A percentile compares a stretch with the other conserved stretches of the same genome.
phyloP scores from a whole-genome alignment of 1,140 invertebrate genomes.

The Lithobius niger region DNA sequence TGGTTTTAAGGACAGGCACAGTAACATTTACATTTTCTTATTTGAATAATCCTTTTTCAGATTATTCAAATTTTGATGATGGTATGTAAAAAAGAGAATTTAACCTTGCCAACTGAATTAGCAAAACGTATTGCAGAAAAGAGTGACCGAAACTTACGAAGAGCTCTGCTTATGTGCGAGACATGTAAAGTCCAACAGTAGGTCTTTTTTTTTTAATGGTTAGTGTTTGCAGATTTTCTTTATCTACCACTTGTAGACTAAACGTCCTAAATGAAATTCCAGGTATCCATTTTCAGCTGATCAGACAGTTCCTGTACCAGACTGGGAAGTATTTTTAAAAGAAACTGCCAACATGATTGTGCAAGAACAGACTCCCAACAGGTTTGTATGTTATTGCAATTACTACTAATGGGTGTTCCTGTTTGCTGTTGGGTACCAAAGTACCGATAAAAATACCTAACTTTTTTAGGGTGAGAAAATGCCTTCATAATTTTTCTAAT shows the following conservation, averaged over 20 bases:
- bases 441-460: no score
- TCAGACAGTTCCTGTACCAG: conserved; percentile 71
- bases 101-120: conserved; percentile 61
- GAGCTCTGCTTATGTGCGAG: conserved; percentile 88
- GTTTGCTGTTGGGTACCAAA: no score
- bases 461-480: no score
- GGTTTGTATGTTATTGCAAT: no score
- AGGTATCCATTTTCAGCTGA: conserved; percentile 67
- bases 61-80: conserved; percentile 4
- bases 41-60: neutral
- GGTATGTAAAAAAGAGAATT: conserved; percentile 67
- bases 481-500: no score
- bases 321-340: conserved; percentile 82
- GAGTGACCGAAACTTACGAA: conserved; percentile 78
- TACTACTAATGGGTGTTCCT: no score
- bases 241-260: neutral
- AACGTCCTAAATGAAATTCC: conserved; percentile 5
- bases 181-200: conserved; percentile 81
- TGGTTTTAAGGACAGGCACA: no score
- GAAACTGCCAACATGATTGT: conserved; percentile 80
- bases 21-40: no score
- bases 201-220: conserved; percentile 19
- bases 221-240: neutral
- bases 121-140: conserved; percentile 61
- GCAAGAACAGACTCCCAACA: conserved; percentile 70